Evolutionary conservation across 2,797 vertebrate species (phyloP), one percentile per base, ranked within the genome.

Genomic region (Selene dorsalis): DNA sequence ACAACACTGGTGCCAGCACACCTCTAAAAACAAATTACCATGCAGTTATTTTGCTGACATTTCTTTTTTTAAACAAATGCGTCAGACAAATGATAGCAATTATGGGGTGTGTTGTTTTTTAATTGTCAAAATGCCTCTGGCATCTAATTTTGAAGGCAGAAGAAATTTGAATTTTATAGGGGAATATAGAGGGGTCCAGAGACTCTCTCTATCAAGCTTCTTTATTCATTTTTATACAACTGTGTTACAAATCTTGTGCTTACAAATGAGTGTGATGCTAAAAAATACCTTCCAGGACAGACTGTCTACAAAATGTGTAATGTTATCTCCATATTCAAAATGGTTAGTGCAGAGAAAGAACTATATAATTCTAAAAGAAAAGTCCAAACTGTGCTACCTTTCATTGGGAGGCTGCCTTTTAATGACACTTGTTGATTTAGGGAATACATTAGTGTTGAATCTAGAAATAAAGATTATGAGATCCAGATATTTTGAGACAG

Each of bases 1-100:
- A 65, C 82, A 77, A 64, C 63, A 59, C 20, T 75, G 18, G 30
- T 58, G 9, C 56, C 77, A 64, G 65, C 61, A 14, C 45, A 16
- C 16, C 41, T 62, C 50, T 50, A 52, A 68, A 80, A 76, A 73
- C 18, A 16, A 39, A 65, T 38, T 39, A 43, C 28, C 63, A 75
- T 24, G 60, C 50, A 32, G 16, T 38, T 56, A 26, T 45, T 35
- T 64, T 53, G 55, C 24, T 69, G 52, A 60, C 14, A 7, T 39
- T 72, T 59, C 13, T 32, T 47, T 32, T 47, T 48, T 48, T 20
- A 61, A 45, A 55, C 55, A 61, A n/a, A 73, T 39, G 69, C 60
- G 52, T 53, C 39, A 4, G 13, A 41, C 20, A 66, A 61, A 59
- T 60, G 26, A 63, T 55, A 62, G 59, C 48, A 41, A 59, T n/a